These are phyloP conservation scores for Zaprionus capensis DNA, from an alignment of 1,140 invertebrate genomes.

Conservation along the genomic window DNA sequence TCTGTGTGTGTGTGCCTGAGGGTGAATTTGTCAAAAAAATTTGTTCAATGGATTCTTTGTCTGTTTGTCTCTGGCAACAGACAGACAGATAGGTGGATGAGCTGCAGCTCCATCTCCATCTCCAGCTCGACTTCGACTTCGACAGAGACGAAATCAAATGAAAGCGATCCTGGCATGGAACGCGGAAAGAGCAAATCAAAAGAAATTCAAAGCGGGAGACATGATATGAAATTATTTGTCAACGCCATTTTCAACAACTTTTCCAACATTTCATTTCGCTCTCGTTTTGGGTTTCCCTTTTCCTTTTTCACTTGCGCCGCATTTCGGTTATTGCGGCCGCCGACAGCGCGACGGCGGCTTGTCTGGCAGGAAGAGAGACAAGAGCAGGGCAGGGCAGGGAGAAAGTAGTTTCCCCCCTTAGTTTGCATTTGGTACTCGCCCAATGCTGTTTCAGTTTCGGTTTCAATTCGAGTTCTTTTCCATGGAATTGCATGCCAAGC, in stretches of 20 bases:
- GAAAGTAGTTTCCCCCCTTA: not conserved
- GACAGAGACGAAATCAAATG: constrained; percentile 61
- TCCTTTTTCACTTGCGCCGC: constrained; percentile 49
- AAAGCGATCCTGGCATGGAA: constrained; percentile 59
- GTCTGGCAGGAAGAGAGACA: not conserved
- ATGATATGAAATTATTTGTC: constrained; percentile 83
- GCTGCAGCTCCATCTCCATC: constrained; percentile 37
- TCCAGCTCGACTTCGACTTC: constrained; percentile 9
- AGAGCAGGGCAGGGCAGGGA: not conserved
- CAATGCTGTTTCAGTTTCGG: constrained; percentile 38
- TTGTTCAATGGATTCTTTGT: constrained; percentile 47
- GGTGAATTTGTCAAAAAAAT: constrained; percentile 63
- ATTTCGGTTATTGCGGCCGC: constrained; percentile 29
- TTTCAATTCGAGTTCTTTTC: constrained; percentile 8
- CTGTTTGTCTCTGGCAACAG: constrained; percentile 2
- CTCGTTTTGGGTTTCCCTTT: constrained; percentile 19
- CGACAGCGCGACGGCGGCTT: not conserved
- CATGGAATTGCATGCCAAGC: constrained; percentile 48
- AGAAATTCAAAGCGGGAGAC: constrained; percentile 54
- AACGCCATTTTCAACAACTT: constrained; percentile 82
- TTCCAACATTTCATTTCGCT: constrained; percentile 71
- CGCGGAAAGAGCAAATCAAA: constrained; percentile 54
- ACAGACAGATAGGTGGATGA: constrained; percentile 55
- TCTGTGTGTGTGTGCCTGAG: constrained; percentile 61
- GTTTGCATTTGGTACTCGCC: constrained; percentile 53